Evolutionary conservation across 2,888 invertebrate genomes (phyloP).

Genomic region (Drosophila meridiana): DNA sequence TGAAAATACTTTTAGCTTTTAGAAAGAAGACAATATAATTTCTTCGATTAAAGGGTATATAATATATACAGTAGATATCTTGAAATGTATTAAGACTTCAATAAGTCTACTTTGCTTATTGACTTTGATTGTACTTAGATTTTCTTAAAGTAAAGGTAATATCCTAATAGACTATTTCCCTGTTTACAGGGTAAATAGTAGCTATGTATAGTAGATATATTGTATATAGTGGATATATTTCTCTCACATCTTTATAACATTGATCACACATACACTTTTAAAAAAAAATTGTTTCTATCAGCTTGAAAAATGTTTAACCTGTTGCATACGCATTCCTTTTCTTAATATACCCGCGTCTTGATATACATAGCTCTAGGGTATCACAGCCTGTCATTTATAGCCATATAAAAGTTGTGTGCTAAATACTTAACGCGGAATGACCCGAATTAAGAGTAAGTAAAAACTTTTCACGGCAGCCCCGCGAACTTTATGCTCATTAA

Average conservation of each 20-base stretch:
- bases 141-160: no score
- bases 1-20: no score
- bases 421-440: constrained; percentile 60
- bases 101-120: background rate
- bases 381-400: constrained; percentile 48
- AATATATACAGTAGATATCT: background rate
- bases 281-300: no score
- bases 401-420: constrained; percentile 49
- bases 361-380: constrained; percentile 8
- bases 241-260: no score
- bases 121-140: no score
- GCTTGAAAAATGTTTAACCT: background rate
- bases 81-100: background rate
- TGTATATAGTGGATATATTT: no score
- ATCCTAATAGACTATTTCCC: background rate
- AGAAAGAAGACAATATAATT: no score
- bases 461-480: constrained; percentile 1
- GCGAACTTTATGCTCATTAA: constrained; percentile 10
- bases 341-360: background rate
- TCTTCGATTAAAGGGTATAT: background rate
- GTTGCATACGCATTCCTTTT: background rate
- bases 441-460: constrained; percentile 51
- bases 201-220: no score
- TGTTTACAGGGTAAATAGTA: background rate
- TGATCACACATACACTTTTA: no score